Base-by-base conservation (phyloP, 2,888 invertebrate species). In the Chymomyza procnemis region DNA sequence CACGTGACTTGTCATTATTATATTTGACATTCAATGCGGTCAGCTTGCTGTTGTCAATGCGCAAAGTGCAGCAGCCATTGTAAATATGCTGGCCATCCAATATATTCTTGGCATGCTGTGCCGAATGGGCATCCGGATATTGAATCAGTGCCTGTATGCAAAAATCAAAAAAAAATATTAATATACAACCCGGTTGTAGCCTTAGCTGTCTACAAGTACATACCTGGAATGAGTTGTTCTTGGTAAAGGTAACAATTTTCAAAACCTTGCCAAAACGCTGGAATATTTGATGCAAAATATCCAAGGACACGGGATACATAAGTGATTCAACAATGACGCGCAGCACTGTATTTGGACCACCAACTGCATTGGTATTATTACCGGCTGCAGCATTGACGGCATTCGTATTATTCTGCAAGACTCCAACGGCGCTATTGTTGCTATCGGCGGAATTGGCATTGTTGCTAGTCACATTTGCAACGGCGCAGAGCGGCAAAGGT, bases 241-340 rank as follows among this genome's bases (percentile, higher is more conserved):
- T 99, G 89, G 97, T 99, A 93, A 99, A 99, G 87, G 99, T 99
- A 90, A 99, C 99, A 89, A 99, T 99, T 93, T 99, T 99, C 90
- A 99, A 94, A 89, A 99, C 99, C 93, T 98, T 99, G 88, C 99
- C 99, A 92, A 97, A 99, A 85, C 99, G 95, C 88, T 98, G 97
- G 94, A 99, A 99, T 92, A 99, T 98, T 94, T 99, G 95, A 88
- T 98, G 96, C 79, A 99, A 94, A 75, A 99, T 97, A 91, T 99
- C 99, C 90, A 99, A 94, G 66, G 98, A 97, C 87, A 99, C 98
- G 61, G 99, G 99, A 92, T 99, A 99, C 87, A 99, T 93, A 95
- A 99, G 96, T 92, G 99, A 98, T 92, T 99, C 99, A 87, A 99
- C 96, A 91, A 99, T 99, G 85, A 99, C 99, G 81, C 99, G 94